Evolutionary conservation across 2,888 invertebrate species (phyloP).

Genomic region (Cryptus armator): DNA sequence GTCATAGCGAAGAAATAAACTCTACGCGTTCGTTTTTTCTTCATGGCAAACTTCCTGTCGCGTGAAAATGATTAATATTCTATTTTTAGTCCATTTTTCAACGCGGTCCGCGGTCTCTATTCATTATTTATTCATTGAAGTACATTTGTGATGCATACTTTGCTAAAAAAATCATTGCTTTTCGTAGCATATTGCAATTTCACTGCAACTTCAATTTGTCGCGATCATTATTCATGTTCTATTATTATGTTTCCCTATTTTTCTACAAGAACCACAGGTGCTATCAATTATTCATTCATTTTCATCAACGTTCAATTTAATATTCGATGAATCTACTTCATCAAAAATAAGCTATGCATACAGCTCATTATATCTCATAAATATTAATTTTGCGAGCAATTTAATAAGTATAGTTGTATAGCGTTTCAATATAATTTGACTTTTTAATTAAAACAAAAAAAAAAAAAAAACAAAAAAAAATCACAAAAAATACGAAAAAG

Average conservation of each 20-base stretch:
- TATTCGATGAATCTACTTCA: neutral
- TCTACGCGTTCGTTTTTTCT: neutral
- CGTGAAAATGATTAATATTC: neutral
- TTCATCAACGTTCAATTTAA: neutral
- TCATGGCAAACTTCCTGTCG: neutral
- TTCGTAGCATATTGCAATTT: too few species aligned
- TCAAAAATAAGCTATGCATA: neutral
- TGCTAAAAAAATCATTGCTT: neutral
- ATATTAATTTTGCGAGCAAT: constrained; percentile 10
- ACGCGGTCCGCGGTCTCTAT: neutral
- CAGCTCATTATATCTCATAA: neutral
- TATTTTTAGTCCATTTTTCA: neutral
- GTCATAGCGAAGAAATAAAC: neutral
- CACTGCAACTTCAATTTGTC: neutral
- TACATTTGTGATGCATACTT: neutral
- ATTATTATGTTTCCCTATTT: neutral
- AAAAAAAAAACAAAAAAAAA: neutral
- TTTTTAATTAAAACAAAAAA: constrained; percentile 1
- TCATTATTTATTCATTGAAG: neutral
- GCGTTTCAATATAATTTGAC: constrained; percentile 1
- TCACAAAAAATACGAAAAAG: neutral
- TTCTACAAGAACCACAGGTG: neutral
- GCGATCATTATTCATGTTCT: neutral
- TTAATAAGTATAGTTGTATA: neutral
- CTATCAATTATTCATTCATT: neutral